Percentiles rank a stretch among this genome's conserved stretches.
Evolutionary conservation across 2,113 vertebrate genomes (phyloP).

Genomic region (Mesembrinibis cayennensis): DNA sequence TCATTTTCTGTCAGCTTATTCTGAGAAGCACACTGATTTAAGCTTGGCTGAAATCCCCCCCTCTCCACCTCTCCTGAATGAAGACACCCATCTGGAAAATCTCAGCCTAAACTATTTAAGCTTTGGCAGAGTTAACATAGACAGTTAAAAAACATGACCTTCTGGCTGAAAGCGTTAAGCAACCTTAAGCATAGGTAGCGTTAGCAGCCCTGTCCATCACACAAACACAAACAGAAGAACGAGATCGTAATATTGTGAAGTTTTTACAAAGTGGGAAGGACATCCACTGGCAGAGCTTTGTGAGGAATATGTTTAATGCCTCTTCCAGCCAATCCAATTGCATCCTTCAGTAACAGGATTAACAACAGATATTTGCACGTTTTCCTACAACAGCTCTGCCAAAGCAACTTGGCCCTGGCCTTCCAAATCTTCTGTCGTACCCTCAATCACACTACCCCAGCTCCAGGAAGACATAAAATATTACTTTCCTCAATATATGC

Average conservation of each 20-base stretch:
- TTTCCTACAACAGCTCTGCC: conserved; percentile 8
- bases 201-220: background rate
- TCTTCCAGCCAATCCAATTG: background rate
- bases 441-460: background rate
- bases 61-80: background rate
- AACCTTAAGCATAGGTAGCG: conserved; percentile 9
- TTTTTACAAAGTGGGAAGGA: background rate
- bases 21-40: background rate
- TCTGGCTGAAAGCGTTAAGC: background rate
- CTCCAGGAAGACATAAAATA: background rate
- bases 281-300: background rate
- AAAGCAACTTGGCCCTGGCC: background rate
- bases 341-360: background rate
- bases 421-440: background rate
- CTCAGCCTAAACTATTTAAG: conserved; percentile 34
- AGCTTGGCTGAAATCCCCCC: background rate
- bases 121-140: conserved; percentile 4
- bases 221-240: background rate
- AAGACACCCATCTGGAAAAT: conserved; percentile 35
- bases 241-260: background rate
- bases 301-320: background rate
- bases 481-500: background rate
- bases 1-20: background rate
- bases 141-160: background rate
- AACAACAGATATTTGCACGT: background rate